Conservation (phyloP, 2,797 vertebrate species). For the Brachyrhaphis roseni region DNA sequence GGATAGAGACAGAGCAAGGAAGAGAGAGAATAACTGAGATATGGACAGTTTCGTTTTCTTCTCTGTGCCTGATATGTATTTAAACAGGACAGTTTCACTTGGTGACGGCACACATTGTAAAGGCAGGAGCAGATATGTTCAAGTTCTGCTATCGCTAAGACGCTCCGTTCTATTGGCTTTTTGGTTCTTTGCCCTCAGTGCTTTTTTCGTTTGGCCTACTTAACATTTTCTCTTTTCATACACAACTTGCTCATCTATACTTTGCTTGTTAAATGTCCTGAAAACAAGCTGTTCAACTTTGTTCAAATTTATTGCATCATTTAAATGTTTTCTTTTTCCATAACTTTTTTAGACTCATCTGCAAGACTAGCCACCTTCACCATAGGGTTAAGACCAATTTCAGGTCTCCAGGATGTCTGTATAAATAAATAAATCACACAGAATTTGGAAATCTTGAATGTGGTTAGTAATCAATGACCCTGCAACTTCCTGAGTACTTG, state of each 20-base stretch:
- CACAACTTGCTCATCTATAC: neutral
- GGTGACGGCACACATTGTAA: conserved; percentile 48
- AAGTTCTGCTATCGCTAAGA: conserved; percentile 44
- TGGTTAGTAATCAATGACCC: neutral
- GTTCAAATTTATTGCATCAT: neutral
- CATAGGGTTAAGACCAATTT: neutral
- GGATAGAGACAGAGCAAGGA: conserved; percentile 38
- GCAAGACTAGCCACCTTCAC: neutral
- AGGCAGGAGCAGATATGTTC: conserved; percentile 42
- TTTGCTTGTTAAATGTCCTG: neutral
- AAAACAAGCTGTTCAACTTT: neutral
- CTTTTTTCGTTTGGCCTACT: conserved; percentile 13
- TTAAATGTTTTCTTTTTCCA: neutral
- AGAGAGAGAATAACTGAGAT: conserved; percentile 33
- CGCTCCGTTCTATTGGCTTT: conserved; percentile 23
- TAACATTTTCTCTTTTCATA: conserved; percentile 4
- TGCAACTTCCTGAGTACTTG: neutral
- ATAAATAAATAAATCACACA: neutral
- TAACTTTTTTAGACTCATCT: neutral
- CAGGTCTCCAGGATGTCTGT: neutral
- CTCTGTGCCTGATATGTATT: conserved; percentile 48
- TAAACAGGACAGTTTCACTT: conserved; percentile 44
- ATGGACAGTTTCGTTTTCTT: conserved; percentile 26
- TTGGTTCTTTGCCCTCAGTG: conserved; percentile 4
- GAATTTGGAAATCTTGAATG: neutral